phyloP scores from a whole-genome alignment of 2,113 vertebrate species.

The Petromus typicus region DNA sequence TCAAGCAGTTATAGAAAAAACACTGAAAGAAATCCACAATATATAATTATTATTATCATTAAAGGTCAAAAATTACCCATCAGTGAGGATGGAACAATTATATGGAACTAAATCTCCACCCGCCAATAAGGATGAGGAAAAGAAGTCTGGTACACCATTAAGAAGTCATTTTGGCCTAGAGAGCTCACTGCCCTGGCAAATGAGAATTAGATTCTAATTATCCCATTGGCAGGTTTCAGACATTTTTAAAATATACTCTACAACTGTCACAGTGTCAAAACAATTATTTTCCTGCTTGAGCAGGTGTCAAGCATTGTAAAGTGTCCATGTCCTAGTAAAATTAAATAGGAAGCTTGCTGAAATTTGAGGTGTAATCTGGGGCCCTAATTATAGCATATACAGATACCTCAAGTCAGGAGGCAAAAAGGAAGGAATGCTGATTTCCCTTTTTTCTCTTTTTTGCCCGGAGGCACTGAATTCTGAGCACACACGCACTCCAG shows the following conservation, averaged over 20 bases:
- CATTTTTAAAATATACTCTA: constrained; percentile 65
- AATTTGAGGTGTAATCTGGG: constrained; percentile 72
- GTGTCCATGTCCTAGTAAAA: constrained; percentile 64
- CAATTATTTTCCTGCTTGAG: constrained; percentile 79
- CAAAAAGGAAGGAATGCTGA: constrained; percentile 61
- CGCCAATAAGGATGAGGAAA: constrained; percentile 25
- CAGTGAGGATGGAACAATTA: not conserved
- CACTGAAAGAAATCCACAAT: constrained; percentile 12
- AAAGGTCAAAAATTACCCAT: constrained; percentile 68
- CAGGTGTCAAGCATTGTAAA: constrained; percentile 77
- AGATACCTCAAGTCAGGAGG: not conserved
- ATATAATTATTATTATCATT: constrained; percentile 48
- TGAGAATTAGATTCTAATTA: constrained; percentile 79
- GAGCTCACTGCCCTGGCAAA: constrained; percentile 70
- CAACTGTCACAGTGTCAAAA: constrained; percentile 80
- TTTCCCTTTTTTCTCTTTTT: constrained; percentile 64
- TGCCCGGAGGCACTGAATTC: constrained; percentile 39
- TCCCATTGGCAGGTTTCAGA: constrained; percentile 69
- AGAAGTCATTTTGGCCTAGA: constrained; percentile 65
- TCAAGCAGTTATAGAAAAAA: not conserved
- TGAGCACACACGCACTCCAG: not conserved
- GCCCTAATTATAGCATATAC: constrained; percentile 74
- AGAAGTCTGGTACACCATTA: constrained; percentile 7
- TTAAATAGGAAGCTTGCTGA: constrained; percentile 75
- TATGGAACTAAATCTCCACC: not conserved